Evolutionary conservation across 2,888 invertebrate genomes (phyloP), one percentile per base, ranked within the genome.

Genomic region (Alviniconcha strummeri): DNA sequence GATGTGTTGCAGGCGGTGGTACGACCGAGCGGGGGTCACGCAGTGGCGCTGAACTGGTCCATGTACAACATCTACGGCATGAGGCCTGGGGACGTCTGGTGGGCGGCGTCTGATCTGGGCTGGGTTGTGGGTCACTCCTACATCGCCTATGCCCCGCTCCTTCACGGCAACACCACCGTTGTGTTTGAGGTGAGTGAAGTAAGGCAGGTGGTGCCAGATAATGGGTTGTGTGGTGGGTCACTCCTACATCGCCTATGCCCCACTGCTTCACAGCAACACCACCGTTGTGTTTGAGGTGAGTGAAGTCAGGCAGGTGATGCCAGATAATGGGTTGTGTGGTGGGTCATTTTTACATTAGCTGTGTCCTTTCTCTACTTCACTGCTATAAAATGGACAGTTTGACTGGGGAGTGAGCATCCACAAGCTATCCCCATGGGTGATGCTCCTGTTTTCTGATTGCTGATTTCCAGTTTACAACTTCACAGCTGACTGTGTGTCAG

Each of bases 241-340:
- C 92, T 98, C 98, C 0, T 98, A 98, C 93, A 98, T 98, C 89
- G 97, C 97, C 93, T 98, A 98, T 90, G 98, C 96, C 0, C 98
- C 98, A 0, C 94, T 98, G 6, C 94, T 97, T 13, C 96, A 96
- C 87, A 97, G 98, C 0, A 95, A 96, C 75, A 98, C 98, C 0
- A 91, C 93, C 57, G 87, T 94, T 9, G 83, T 94, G 6, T 94
- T 91, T 89, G 94, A 94, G 92, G 93, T 93, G 87, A 84, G 85
- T 54, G 54, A 36, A 36, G 36, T 36, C 36, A 36, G 36, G 36
- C 36, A 36, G 36, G 36, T 36, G 36, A 6, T 81, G 76, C 74
- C 98, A 71, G 72, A 94, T 89, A 36, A 90, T 94, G 0, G 94
- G 94, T 52, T 94, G 94, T 94, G 98, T 98, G 0, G 98, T 98